A percentile compares a stretch with the other conserved stretches of the same genome.
phyloP scores from a whole-genome alignment of 1,140 invertebrate species.

The Agraylea sexmaculata region DNA sequence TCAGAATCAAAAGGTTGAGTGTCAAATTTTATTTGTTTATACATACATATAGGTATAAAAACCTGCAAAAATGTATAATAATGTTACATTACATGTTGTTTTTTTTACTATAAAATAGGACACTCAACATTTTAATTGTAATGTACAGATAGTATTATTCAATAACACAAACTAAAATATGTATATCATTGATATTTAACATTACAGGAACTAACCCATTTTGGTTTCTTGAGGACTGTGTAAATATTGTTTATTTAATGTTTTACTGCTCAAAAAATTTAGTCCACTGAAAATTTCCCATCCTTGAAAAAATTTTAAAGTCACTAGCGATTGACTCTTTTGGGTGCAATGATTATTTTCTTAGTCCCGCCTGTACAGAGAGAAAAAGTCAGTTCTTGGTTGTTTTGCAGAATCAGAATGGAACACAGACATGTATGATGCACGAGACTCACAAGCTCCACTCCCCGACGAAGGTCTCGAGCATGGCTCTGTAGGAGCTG shows the following conservation, averaged over 20 bases:
- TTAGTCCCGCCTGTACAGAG: background rate
- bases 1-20: no score
- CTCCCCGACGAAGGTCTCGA: constrained; percentile 33
- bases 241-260: constrained; percentile 1
- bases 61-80: no score
- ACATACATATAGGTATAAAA: no score
- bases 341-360: background rate
- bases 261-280: background rate
- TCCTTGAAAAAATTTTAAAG: background rate
- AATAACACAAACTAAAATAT: no score
- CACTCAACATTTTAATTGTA: no score
- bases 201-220: background rate
- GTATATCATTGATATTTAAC: no score
- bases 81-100: no score
- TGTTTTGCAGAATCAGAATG: constrained; percentile 43
- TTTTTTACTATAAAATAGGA: no score
- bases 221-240: background rate
- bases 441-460: constrained; percentile 36
- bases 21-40: no score
- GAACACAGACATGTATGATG: constrained; percentile 43
- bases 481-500: constrained; percentile 35
- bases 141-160: no score
- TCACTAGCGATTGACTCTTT: no score
- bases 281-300: background rate
- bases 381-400: constrained; percentile 28